Evolutionary conservation across 2,113 vertebrate genomes (phyloP), one percentile per base, ranked within the genome.

Genomic region (Kryptolebias marmoratus): DNA sequence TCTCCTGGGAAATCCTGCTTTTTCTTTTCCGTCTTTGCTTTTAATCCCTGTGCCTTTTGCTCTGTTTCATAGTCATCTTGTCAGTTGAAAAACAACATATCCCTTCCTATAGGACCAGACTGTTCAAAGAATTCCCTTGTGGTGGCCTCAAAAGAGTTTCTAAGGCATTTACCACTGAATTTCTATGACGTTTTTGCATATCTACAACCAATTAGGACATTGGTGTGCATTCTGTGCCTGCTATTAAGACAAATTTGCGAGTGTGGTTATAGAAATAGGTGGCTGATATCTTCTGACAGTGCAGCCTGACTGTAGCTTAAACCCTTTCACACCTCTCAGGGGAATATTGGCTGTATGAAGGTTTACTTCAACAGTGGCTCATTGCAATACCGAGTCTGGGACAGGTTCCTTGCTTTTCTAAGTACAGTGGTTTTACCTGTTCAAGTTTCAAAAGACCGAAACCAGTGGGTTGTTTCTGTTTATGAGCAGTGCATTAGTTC

Each of bases 271-370:
- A 61, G 13, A 15, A 66, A 9, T 47, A 44, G 42, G 22, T 52
- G 14, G 28, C 50, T 62, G 62, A 67, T 79, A n/a, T 61, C 53
- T 56, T 72, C 62, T 70, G 57, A 77, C 64, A 47, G 7, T 59
- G 64, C 42, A 57, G 58, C 61, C 53, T 79, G 63, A 80, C 65
- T 85, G 62, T 61, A 72, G 66, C 69, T 48, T 58, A 73, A 75
- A n/a, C 64, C 65, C 53, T 53, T 70, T 67, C 48, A 77, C 69
- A 71, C 70, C 54, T 87, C 64, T 75, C 45, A 14, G 45, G 69
- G 73, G 65, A 73, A 65, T 65, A 57, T 31, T 15, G 11, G 56
- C 47, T 50, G 55, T 53, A 45, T 22, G 50, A 69, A 53, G 75
- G 47, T 62, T 36, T 36, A 32, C n/a, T 14, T 66, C 15, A n/a